These are phyloP conservation scores for Laupala kohalensis DNA, from an alignment of 1,140 invertebrate genomes.

Conservation along the genomic window DNA sequence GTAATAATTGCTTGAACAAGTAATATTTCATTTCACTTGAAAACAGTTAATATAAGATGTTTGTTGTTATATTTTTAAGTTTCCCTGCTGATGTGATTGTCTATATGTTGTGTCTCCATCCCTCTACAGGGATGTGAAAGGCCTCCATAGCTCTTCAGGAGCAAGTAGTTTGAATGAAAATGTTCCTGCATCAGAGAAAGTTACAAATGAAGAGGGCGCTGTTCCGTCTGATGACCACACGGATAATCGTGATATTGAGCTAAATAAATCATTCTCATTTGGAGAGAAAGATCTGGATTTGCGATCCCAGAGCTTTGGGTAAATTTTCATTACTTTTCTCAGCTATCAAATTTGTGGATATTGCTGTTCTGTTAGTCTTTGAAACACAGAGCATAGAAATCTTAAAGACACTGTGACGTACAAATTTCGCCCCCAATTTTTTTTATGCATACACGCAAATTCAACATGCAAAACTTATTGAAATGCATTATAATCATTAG, in stretches of 20 bases:
- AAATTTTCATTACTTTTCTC: background rate
- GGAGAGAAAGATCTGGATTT: constrained; percentile 9
- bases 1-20: no score
- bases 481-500: no score
- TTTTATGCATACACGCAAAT: background rate
- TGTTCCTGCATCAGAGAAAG: constrained; percentile 3
- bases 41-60: no score
- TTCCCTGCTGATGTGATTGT: no score
- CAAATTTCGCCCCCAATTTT: no score
- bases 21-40: no score
- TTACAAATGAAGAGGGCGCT: background rate
- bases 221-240: constrained; percentile 3
- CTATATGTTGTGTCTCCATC: background rate
- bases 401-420: no score
- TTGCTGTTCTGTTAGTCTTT: no score
- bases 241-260: constrained; percentile 7
- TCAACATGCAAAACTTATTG: no score
- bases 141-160: background rate
- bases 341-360: background rate
- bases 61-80: no score
- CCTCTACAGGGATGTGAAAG: background rate
- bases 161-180: background rate
- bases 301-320: constrained; percentile 14
- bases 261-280: constrained; percentile 9
- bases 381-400: no score